phyloP scores from a whole-genome alignment of 1,140 invertebrate species.

The Helicoverpa armigera region DNA sequence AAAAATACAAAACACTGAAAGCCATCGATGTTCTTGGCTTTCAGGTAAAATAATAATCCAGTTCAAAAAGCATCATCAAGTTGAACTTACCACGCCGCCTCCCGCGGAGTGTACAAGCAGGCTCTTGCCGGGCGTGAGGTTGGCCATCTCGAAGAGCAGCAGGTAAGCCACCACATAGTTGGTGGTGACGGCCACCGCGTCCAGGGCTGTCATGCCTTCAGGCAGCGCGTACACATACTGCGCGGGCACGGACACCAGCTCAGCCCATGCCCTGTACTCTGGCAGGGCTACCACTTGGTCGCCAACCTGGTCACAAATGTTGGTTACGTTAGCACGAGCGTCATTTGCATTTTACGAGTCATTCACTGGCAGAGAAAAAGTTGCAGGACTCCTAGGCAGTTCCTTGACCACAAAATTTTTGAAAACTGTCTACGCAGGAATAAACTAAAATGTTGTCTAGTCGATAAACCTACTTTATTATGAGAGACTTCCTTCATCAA shows the following conservation, averaged over 20 bases:
- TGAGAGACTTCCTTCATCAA: not conserved
- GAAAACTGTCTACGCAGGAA: too few relatives aligned
- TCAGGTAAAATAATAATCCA: too few relatives aligned
- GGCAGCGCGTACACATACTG: constrained; percentile 94
- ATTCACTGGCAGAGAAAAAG: too few relatives aligned
- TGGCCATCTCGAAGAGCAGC: constrained; percentile 94
- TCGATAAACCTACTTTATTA: too few relatives aligned
- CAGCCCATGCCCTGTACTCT: constrained; percentile 95
- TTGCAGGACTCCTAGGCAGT: too few relatives aligned
- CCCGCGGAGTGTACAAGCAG: constrained; percentile 95
- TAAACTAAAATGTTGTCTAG: too few relatives aligned
- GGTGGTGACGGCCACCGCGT: constrained; percentile 94
- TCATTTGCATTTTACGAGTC: too few relatives aligned
- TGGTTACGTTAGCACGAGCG: too few relatives aligned
- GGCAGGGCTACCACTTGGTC: constrained; percentile 95
- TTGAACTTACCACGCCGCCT: constrained; percentile 93
- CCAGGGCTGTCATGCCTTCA: constrained; percentile 91
- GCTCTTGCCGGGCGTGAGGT: constrained; percentile 92
- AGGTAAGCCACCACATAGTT: constrained; percentile 96
- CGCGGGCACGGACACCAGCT: constrained; percentile 92
- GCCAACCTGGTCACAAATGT: constrained; percentile 89
- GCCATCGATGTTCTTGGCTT: too few relatives aligned
- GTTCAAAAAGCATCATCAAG: too few relatives aligned
- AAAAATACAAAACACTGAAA: too few relatives aligned
- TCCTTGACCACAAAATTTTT: too few relatives aligned